Base-by-base conservation (phyloP, 2,888 invertebrate species). In the Archips crataeganus region DNA sequence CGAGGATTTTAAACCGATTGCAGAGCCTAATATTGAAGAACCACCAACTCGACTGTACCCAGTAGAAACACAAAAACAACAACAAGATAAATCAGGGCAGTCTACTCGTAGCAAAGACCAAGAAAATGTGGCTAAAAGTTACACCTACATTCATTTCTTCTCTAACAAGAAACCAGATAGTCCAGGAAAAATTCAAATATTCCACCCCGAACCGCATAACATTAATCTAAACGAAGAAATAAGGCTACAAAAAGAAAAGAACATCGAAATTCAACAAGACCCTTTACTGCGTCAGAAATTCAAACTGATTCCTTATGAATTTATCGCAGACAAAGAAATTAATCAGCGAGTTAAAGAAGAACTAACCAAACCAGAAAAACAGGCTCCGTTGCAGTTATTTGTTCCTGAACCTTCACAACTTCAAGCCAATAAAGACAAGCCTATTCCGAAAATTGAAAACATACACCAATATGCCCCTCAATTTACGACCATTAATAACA, bases 401-500 rank as follows among this genome's bases (percentile, higher is more conserved):
- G 66, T 77, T 3, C 75, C 77, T 36, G 32, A 65, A 32, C 65
- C 71, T 10, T n/a, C 70, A 65, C 57, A 74, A 34, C 57, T 61
- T 54, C 71, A 74, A 47, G 62, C 70, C 23, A 66, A 36, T 32
- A 51, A 70, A 11, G 71, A 60, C 4, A 71, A 59, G 60, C 59
- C 13, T 15, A 42, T 23, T 54, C 23, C 54, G 9, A 23, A 23
- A 63, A 75, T 76, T 32, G 77, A 77, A 10, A 77, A 78, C 11
- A 32, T 67, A 42, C 70, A 87, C 2, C 83, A 90, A 86, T 78
- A 88, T 75, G 78, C 88, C 71, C 75, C 86, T 0, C 86, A 88
- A 75, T 87, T 90, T 76, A 88, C 86, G 62, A 82, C 84, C 11
- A 83, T 82, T 60, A 87, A 84, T 74, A 84, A 84, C 34, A 84